A percentile compares a stretch with the other conserved stretches of the same genome.
phyloP scores from a whole-genome alignment of 2,888 invertebrate genomes.

The Volucella inanis region DNA sequence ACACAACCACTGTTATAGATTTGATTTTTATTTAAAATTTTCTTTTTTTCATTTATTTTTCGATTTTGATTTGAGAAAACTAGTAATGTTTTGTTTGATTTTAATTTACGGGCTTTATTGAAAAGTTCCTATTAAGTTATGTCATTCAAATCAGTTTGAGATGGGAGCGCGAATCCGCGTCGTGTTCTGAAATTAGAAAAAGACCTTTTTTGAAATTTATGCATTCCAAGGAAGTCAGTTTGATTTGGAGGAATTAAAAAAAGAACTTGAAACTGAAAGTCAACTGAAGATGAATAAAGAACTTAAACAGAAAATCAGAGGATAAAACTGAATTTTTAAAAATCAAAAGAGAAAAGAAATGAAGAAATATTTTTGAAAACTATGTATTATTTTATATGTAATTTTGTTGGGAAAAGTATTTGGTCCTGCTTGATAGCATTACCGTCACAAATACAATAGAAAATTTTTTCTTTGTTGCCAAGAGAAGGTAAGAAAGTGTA shows the following conservation, averaged over 20 bases:
- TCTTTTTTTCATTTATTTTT: slow-evolving; percentile 24
- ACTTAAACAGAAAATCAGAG: slow-evolving; percentile 19
- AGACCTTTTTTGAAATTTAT: background rate
- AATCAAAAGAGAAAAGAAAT: too few species aligned
- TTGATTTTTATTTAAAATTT: slow-evolving; percentile 49
- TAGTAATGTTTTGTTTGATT: slow-evolving; percentile 34
- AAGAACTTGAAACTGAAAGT: slow-evolving; percentile 11
- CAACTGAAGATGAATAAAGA: background rate
- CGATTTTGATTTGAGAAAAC: slow-evolving; percentile 54
- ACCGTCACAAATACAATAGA: too few species aligned
- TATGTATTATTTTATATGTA: too few species aligned
- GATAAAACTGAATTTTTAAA: background rate
- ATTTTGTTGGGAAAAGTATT: too few species aligned
- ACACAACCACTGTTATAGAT: slow-evolving; percentile 75
- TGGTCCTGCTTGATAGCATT: too few species aligned
- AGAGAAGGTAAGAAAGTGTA: too few species aligned
- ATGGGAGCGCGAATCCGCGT: slow-evolving; percentile 41
- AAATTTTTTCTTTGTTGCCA: too few species aligned
- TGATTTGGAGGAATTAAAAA: slow-evolving; percentile 16
- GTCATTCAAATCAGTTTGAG: slow-evolving; percentile 43
- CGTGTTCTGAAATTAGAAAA: slow-evolving; percentile 62
- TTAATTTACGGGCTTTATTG: background rate
- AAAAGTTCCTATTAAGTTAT: slow-evolving; percentile 43
- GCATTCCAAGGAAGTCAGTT: slow-evolving; percentile 4
- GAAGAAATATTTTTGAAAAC: too few species aligned